phyloP scores from a whole-genome alignment of 2,113 vertebrate genomes.

The Cygnus buccinator region DNA sequence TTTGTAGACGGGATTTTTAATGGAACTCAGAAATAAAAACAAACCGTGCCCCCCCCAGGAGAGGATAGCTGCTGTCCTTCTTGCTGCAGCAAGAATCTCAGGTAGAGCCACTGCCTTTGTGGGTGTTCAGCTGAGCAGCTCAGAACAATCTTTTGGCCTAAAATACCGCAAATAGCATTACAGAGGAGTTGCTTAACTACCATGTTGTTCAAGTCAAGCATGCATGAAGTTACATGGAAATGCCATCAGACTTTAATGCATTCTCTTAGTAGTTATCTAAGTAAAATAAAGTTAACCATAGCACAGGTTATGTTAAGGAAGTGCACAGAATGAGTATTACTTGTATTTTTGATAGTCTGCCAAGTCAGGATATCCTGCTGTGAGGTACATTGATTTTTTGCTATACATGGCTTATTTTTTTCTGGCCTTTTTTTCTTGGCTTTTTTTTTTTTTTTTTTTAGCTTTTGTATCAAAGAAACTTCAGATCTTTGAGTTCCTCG shows the following conservation, averaged over 20 bases:
- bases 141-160: not conserved
- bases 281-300: conserved; percentile 20
- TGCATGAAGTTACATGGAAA: conserved; percentile 44
- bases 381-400: not conserved
- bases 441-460: conserved; percentile 24
- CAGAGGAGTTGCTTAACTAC: not conserved
- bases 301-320: conserved; percentile 34
- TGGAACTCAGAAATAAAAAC: not conserved
- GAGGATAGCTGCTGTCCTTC: not conserved
- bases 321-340: conserved; percentile 7
- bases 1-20: conserved; percentile 20
- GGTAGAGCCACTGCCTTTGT: not conserved
- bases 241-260: conserved; percentile 41
- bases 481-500: not conserved
- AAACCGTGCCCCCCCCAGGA: not conserved
- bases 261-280: conserved; percentile 13
- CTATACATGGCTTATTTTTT: not conserved
- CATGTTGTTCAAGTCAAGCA: not conserved
- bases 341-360: conserved; percentile 36
- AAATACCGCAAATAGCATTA: not conserved
- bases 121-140: not conserved
- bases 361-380: conserved; percentile 48
- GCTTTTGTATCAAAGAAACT: not conserved
- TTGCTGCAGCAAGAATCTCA: not conserved
- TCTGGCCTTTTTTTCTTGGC: not conserved